Base-by-base conservation (phyloP, 2,888 invertebrate species). In the Temnothorax unifasciatus region DNA sequence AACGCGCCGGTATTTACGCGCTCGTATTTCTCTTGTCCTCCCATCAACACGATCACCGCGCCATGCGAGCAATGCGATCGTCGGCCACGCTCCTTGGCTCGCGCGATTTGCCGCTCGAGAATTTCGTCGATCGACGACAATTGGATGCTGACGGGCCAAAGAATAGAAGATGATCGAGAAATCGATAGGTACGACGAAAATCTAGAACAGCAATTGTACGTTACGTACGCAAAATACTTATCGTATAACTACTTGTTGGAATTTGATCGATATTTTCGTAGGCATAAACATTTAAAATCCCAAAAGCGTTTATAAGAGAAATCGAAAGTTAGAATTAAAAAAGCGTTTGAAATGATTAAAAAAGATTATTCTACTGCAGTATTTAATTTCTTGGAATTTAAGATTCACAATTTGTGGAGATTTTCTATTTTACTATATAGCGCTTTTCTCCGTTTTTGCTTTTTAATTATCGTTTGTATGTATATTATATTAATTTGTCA, bases 1-100 rank as follows among this genome's bases (percentile, higher is more conserved):
- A 87, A 86, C 85, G 84, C 79, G 83, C 66, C 86, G 83, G 85
- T 57, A 87, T 89, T 89, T 87, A 85, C 84, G 50, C 86, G 88
- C 85, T 82, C 86, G 85, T 90, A 88, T 87, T 90, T 89, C 88
- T 84, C 85, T 73, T 82, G 54, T 69, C 83, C 73, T 63, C 74
- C 82, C 87, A 75, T 90, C 89, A 87, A 87, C 83, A 82, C 86
- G 82, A 87, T 85, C 87, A 77, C 41, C 63, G 64, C 57, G 71
- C 52, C 83, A 69, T 71, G 85, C 84, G 86, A 87, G 86, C 83
- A 88, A 89, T 86, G 88, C 76, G 88, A 89, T 90, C 83, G 77
- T 76, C 81, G 76, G 71, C 44, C 83, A 38, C 81, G 82, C 83
- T 61, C 52, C 69, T 84, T 64, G 74, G 79, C 63, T 64, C 87